A percentile compares a stretch with the other conserved stretches of the same genome.
phyloP scores from a whole-genome alignment of 2,888 invertebrate genomes.

The Heliconius aoede region DNA sequence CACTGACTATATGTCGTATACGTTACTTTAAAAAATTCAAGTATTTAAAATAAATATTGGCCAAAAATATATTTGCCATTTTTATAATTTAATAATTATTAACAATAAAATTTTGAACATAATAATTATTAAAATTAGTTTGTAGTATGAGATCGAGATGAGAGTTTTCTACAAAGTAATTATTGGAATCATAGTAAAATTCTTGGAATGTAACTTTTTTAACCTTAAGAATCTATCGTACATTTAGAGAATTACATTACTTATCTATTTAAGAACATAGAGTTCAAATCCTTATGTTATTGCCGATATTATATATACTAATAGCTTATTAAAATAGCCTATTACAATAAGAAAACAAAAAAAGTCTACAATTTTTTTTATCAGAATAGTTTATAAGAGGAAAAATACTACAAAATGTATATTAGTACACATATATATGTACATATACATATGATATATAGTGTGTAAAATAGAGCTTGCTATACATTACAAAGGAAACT shows the following conservation, averaged over 20 bases:
- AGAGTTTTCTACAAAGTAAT: too few relatives aligned
- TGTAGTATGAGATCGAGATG: too few relatives aligned
- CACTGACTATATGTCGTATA: too few relatives aligned
- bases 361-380: neutral
- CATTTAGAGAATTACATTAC: conserved; percentile 2
- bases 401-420: neutral
- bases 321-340: neutral
- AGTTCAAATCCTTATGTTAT: conserved; percentile 39
- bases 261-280: neutral
- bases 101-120: too few relatives aligned
- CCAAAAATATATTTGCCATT: too few relatives aligned
- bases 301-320: conserved; percentile 21
- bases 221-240: conserved; percentile 8
- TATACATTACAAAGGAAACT: too few relatives aligned
- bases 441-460: neutral
- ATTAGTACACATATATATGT: neutral
- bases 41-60: too few relatives aligned
- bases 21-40: too few relatives aligned
- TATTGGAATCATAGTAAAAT: too few relatives aligned
- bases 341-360: neutral
- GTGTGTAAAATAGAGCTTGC: neutral
- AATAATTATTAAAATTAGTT: too few relatives aligned
- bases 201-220: neutral
- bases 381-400: neutral
- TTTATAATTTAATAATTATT: too few relatives aligned